These are phyloP conservation scores for Synanthedon formicaeformis DNA, from an alignment of 2,888 invertebrate genomes.

Conservation along the genomic window DNA sequence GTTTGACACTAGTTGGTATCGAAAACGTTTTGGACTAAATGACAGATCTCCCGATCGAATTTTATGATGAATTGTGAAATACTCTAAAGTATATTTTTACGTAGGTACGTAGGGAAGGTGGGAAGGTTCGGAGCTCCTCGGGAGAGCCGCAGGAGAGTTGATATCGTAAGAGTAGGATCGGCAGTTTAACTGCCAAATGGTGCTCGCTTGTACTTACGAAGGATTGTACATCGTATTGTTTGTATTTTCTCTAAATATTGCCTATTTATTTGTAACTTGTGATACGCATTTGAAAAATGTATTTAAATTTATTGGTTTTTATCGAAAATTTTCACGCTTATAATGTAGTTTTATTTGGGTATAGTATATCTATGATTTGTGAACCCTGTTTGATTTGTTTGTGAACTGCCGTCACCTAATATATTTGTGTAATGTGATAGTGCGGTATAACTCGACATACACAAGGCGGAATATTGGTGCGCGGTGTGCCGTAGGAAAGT, in stretches of 20 bases:
- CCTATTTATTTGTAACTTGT: constrained; percentile 36
- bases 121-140: background rate
- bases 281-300: constrained; percentile 12
- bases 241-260: constrained; percentile 32
- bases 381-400: constrained; percentile 17
- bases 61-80: constrained; percentile 9
- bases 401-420: background rate
- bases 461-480: constrained; percentile 64
- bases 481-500: constrained; percentile 67
- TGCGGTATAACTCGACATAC: constrained; percentile 46
- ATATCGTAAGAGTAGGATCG: constrained; percentile 26
- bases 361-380: constrained; percentile 14
- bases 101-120: background rate
- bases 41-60: constrained; percentile 50
- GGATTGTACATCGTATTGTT: constrained; percentile 40
- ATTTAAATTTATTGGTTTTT: constrained; percentile 15
- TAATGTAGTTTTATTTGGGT: constrained; percentile 23
- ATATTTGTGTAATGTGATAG: background rate
- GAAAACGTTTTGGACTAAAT: constrained; percentile 30
- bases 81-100: background rate
- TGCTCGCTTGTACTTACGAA: constrained; percentile 66
- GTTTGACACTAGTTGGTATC: constrained; percentile 46
- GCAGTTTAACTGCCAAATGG: constrained; percentile 61
- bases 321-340: constrained; percentile 21
- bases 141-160: constrained; percentile 16